Percentiles rank a stretch among this genome's conserved stretches.
phyloP scores from a whole-genome alignment of 2,888 invertebrate genomes.

The Coelinius sp. region DNA sequence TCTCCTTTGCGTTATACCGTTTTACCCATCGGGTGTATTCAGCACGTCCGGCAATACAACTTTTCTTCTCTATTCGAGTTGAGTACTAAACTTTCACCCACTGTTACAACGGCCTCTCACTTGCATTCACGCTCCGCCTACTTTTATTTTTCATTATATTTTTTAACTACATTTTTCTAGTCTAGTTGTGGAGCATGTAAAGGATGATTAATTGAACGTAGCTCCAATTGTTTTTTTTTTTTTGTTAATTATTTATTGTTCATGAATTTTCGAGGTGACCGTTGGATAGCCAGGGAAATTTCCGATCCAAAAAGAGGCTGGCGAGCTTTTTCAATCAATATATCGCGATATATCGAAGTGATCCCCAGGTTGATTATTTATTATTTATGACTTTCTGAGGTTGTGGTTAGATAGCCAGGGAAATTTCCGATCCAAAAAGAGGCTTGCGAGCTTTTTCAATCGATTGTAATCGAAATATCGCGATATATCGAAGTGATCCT shows the following conservation, averaged over 20 bases:
- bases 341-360: no score
- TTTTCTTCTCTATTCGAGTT: slow-evolving; percentile 44
- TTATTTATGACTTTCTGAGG: no score
- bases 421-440: no score
- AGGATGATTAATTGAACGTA: slow-evolving; percentile 14
- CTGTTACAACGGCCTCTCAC: slow-evolving; percentile 51
- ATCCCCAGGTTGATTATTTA: no score
- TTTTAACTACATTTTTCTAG: not conserved
- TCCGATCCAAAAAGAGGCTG: no score
- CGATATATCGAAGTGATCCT: no score
- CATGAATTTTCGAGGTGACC: slow-evolving; percentile 7
- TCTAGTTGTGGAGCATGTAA: slow-evolving; percentile 20
- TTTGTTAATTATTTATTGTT: no score
- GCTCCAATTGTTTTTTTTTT: slow-evolving; percentile 25
- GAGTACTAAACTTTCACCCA: slow-evolving; percentile 55
- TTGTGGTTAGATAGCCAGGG: no score
- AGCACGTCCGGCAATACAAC: not conserved
- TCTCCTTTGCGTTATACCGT: not conserved
- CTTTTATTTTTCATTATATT: not conserved
- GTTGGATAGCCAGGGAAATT: no score
- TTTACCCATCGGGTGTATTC: not conserved
- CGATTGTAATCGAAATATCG: no score
- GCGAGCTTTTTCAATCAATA: no score
- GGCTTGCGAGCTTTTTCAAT: no score
- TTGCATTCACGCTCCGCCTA: slow-evolving; percentile 51